Base-by-base conservation (phyloP, 2,797 vertebrate genomes). In the Rhinophrynus dorsalis region DNA sequence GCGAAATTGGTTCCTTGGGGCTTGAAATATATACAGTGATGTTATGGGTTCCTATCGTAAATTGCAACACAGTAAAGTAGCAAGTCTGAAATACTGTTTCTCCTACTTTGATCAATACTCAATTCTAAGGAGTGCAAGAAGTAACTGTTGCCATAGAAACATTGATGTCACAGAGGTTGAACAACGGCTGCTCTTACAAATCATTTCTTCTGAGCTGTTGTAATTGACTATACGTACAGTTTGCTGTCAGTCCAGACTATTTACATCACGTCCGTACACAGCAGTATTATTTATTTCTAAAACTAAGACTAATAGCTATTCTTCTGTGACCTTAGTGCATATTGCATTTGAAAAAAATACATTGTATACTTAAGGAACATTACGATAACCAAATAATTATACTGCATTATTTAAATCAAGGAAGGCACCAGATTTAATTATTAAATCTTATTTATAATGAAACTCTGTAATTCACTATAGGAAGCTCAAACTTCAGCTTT, bases 1-100 rank as follows among this genome's bases (percentile, higher is more conserved):
- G 80, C 90, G 94, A 97, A 98, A 98, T 98, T 97, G 94, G 95
- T 93, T 97, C 93, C 95, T 94, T 92, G 93, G 95, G 94, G 95
- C 90, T 91, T 96, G 93, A 94, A 92, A 89, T 91, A 89, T 91
- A 94, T 86, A 93, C 90, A 83, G 88, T 87, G 88, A 89, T 91
- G 82, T 92, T 92, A 89, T 91, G 91, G 93, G 89, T 92, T 92
- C 90, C 86, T 87, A 85, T 88, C 91, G 92, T 96, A 97, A 96
- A 97, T 96, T 92, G 90, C 91, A 86, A 89, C 79, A 86, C 88
- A 85, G 89, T 90, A 94, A 92, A 92, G 86, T 88, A 93, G 92
- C 88, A 79, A 92, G 90, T 90, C 90, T 91, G 89, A 88, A 93
- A 91, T 93, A 93, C 92, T 90, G 90, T 94, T 90, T 83, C 85